Base-by-base conservation (phyloP, 2,888 invertebrate species). In the Taenaris catops region DNA sequence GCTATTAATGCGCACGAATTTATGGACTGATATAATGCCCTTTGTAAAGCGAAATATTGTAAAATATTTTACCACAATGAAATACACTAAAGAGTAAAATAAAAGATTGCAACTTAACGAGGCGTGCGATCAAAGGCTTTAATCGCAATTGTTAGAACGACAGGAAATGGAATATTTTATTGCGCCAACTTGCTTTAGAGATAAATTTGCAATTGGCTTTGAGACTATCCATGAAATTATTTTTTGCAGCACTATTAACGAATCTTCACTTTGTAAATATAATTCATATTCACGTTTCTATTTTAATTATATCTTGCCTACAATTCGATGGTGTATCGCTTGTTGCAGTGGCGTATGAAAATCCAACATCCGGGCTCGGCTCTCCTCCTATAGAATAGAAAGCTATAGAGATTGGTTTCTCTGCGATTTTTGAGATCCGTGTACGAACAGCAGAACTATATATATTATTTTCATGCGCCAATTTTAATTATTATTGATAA, bases 121-220 rank as follows among this genome's bases (percentile, higher is more conserved):
- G 32, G 35, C 35, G 27, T 21, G 7, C 25, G 6, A 32, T 40
- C 35, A 40, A 40, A 41, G 41, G 36, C 19, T 37, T 29, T 41
- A 34, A 28, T 40, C 36, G 36, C 36, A 28, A 36, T 33, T 36
- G 40, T 36, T 36, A 25, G 27, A 36, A 23, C 32, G 14, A 36
- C 27, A 28, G 27, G 19, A 41, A 41, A 33, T 41, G 33, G 36
- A 33, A 37, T 41, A 33, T 41, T 41, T 36, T 41, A 37, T 41
- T 37, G 20, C 21, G 28, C 17, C 17, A 33, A 21, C 36, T 36
- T 36, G 33, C 33, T 36, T 28, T 25, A 33, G 25, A 28, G 17
- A 25, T 25, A 21, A 36, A 18, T 25, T 32, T 19, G 16, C 25
- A 24, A 32, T 36, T 33, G 28, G 24, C 20, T 41, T 37, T 23